Evolutionary conservation across 2,797 vertebrate genomes (phyloP), one percentile per base, ranked within the genome.

Genomic region (Octomys mimax): DNA sequence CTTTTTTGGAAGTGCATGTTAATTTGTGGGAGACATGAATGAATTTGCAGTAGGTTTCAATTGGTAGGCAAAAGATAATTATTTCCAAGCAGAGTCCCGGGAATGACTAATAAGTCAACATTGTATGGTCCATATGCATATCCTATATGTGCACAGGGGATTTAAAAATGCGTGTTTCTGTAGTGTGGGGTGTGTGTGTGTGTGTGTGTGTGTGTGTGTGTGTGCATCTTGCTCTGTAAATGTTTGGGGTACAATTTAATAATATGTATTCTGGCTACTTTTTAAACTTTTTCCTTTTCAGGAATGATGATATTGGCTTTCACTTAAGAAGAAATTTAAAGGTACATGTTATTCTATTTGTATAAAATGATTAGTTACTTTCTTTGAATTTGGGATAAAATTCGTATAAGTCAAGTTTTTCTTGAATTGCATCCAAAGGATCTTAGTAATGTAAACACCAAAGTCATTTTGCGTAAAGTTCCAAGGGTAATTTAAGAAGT

Each of bases 331-430:
- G 80, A 83, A 89, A 95, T 36, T 91, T 86, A 96, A 95, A 93
- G 70, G 68, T 91, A 95, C 97, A 91, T 96, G 75, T 93, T 96
- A 92, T 89, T 97, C 92, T 95, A 54, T 80, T 82, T 89, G 93
- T 79, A 61, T 93, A 87, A 93, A 96, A 68, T 73, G 26, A 91
- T 82, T 92, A 26, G 46, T 82, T 92, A 93, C 59, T 81, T 75
- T 92, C 68, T 89, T 95, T 78, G 14, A 46, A 33, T 81, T 91
- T 95, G 81, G 57, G 36, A 68, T 87, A 54, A 80, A 87, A 49
- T 92, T 92, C 82, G 28, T 62, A 2, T 39, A 91, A 68, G 61
- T 92, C 57, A 33, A 52, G 46, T 86, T 96, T 96, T 95, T 92
- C 92, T 95, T 95, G 83, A 92, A 39, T 88, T 93, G 83, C 31